Conservation (phyloP, 2,888 invertebrate genomes). For the Drosophila eohydei region DNA sequence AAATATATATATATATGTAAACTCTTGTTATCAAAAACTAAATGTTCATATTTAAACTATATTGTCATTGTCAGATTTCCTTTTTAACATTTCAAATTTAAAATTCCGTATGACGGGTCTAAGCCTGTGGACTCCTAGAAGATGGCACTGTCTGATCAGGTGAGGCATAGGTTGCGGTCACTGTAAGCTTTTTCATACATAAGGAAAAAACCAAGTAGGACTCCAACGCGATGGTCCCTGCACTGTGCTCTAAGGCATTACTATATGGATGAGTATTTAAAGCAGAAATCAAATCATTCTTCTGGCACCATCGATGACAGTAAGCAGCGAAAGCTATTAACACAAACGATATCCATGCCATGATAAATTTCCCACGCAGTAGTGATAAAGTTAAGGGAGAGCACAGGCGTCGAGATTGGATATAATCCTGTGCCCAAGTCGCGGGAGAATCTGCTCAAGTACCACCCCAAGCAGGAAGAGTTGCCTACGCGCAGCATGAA, state of each 20-base stretch:
- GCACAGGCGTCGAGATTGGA: constrained; percentile 77
- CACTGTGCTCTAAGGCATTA: constrained; percentile 17
- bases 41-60: not conserved
- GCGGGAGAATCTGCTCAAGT: constrained; percentile 86
- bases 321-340: constrained; percentile 18
- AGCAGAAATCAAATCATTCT: constrained; percentile 36
- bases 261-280: constrained; percentile 33
- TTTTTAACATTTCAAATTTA: not conserved
- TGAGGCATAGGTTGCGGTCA: not conserved
- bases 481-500: constrained; percentile 88
- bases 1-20: too few species aligned
- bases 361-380: constrained; percentile 49
- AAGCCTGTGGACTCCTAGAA: not conserved
- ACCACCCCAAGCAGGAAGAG: constrained; percentile 87
- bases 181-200: not conserved
- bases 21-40: too few species aligned
- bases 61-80: not conserved
- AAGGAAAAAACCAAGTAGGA: not conserved
- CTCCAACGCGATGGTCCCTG: not conserved
- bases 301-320: constrained; percentile 63
- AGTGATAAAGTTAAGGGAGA: constrained; percentile 68
- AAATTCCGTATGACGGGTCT: constrained; percentile 14
- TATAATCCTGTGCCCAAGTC: constrained; percentile 85
- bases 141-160: constrained; percentile 6
- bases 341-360: not conserved